Conservation (phyloP, 2,113 vertebrate species). For the Dendrocopos noguchii region DNA sequence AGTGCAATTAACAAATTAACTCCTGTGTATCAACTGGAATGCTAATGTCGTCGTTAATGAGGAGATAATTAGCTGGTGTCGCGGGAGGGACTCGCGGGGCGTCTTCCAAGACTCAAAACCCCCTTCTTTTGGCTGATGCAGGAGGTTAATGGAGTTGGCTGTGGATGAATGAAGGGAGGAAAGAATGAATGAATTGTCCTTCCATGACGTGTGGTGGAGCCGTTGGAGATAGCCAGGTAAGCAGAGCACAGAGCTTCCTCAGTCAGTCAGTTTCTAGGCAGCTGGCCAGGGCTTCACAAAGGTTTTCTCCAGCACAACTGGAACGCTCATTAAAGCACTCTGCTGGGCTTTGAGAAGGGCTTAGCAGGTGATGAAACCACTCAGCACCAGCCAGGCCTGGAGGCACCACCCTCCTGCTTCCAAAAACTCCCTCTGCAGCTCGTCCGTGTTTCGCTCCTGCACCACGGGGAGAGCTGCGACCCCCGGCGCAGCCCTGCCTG, state of each 20-base stretch:
- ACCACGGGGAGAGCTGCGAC: not conserved
- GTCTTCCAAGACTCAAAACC: constrained; percentile 43
- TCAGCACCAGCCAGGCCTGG: not conserved
- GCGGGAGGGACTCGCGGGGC: constrained; percentile 54
- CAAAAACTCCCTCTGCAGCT: too few species aligned
- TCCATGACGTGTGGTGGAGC: not conserved
- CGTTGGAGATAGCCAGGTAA: not conserved
- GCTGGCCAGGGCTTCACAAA: not conserved
- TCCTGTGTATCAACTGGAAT: constrained; percentile 69
- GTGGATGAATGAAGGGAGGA: not conserved
- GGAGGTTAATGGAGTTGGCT: constrained; percentile 44
- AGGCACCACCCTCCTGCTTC: not conserved
- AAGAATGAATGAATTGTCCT: constrained; percentile 27
- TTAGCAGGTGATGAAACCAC: constrained; percentile 41
- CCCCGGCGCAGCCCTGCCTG: not conserved
- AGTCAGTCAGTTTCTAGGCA: constrained; percentile 21
- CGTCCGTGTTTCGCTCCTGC: rapidly evolving
- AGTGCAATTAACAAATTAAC: constrained; percentile 78
- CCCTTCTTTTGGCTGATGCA: not conserved
- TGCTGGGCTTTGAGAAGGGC: not conserved
- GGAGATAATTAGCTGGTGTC: constrained; percentile 73
- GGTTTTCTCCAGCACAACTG: not conserved
- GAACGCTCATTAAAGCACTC: not conserved
- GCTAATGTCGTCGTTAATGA: constrained; percentile 73
- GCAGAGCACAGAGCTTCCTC: not conserved